Conservation (phyloP, 1,140 invertebrate genomes). For the Bombus superbus region DNA sequence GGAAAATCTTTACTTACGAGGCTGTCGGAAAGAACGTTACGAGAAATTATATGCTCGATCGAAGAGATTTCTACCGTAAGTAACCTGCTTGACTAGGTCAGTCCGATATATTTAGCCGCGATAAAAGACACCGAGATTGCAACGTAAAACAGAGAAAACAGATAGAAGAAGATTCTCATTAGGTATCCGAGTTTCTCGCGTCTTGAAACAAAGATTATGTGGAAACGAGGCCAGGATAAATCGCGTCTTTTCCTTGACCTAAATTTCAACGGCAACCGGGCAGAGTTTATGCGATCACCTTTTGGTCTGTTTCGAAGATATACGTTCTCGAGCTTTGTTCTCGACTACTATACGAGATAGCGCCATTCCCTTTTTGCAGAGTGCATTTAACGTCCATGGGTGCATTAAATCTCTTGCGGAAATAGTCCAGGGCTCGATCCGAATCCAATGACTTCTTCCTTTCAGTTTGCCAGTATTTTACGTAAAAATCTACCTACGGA, state of each 20-base stretch:
- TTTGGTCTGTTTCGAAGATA: constrained; percentile 9
- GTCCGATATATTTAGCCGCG: background rate
- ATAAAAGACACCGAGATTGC: background rate
- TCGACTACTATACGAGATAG: background rate
- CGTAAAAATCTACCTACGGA: background rate
- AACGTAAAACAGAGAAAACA: background rate
- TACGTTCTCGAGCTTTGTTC: constrained; percentile 4
- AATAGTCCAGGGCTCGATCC: background rate
- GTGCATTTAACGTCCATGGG: constrained; percentile 12
- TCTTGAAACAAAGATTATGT: constrained; percentile 29
- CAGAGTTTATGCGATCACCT: constrained; percentile 29
- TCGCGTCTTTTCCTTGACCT: constrained; percentile 29
- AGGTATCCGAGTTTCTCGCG: constrained; percentile 11
- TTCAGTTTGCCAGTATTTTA: background rate
- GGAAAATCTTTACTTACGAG: background rate
- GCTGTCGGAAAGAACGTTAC: background rate
- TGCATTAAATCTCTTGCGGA: constrained; percentile 14
- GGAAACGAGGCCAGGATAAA: constrained; percentile 46
- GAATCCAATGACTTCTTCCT: background rate
- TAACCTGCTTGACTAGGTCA: background rate
- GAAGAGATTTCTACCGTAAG: background rate
- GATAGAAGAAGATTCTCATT: constrained; percentile 14
- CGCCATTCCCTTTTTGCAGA: constrained; percentile 1
- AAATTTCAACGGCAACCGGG: constrained; percentile 19
- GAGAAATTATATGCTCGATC: background rate